Base-by-base conservation (phyloP, 2,113 vertebrate genomes). In the Engraulis encrasicolus region DNA sequence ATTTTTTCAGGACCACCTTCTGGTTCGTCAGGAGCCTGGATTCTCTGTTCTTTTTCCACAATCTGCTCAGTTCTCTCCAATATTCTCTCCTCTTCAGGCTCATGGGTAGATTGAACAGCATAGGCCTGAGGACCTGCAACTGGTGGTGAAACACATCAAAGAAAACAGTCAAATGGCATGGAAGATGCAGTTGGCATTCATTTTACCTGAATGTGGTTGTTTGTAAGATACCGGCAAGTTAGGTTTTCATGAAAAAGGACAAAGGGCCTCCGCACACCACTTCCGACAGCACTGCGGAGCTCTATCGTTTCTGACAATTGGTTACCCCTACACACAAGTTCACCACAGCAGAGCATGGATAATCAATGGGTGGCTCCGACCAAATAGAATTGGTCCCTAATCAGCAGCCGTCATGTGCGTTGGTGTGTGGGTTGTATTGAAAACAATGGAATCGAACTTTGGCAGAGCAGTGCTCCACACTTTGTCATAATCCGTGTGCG, bases 41-140 rank as follows among this genome's bases (percentile, higher is more conserved):
- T 1, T 81, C 17, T 81, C 17, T 61, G 58, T 48, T 23, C 85
- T 48, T 0, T 27, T 88, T 90, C 79, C 54, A 27, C 82, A 88
- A 88, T 79, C 88, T 87, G 74, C 87, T 80, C 85, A 34, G 49
- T 83, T 86, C 15, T 83, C 31, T 85, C 48, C 66, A 83, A 87
- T 27, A 31, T 88, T 80, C 81, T 85, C 74, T 91, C 85, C 9
- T 37, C 83, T 81, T 84, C 87, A 82, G 85, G 38, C 66, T 74
- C 66, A 74, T 74, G 34, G 66, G 15, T 36, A 31, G 66, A 27
- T 14, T 27, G 27, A 6, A 27, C 12, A 6, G 66, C 6, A 4
- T 74, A 74, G 66, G 66, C 23, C 27, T 4, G 11, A 18, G 9
- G 17, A 34, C 34, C 66, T 34, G 11, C 66, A 27, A 31, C 66